These are phyloP conservation scores for Erpobdella octoculata DNA, from an alignment of 2,888 invertebrate genomes.

Conservation along the genomic window DNA sequence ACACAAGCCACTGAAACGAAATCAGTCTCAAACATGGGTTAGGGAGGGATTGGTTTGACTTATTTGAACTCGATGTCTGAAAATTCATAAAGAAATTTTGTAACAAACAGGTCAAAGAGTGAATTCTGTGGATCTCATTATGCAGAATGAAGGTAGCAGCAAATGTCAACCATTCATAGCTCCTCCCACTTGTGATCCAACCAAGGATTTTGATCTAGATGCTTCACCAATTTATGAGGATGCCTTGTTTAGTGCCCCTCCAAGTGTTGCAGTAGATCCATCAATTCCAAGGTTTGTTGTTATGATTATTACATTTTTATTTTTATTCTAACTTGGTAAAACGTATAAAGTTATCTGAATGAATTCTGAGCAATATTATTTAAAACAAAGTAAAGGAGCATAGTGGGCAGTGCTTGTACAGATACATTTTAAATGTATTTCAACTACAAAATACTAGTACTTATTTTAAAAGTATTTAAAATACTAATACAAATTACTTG, in stretches of 20 bases:
- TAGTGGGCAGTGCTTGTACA: too few species aligned
- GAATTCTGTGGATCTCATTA: slow-evolving; percentile 10
- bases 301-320: background rate
- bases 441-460: too few species aligned
- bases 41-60: background rate
- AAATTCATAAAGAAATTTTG: too few species aligned
- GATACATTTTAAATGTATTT: too few species aligned
- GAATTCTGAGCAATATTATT: too few species aligned
- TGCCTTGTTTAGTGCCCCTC: slow-evolving; percentile 8
- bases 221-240: slow-evolving; percentile 10
- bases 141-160: background rate
- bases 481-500: too few species aligned
- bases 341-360: too few species aligned
- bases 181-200: background rate
- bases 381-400: too few species aligned
- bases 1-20: background rate
- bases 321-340: too few species aligned
- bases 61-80: too few species aligned
- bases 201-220: slow-evolving; percentile 9
- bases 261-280: background rate
- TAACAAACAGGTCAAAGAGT: background rate
- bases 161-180: slow-evolving; percentile 18
- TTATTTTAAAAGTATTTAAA: too few species aligned
- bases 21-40: background rate
- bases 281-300: slow-evolving; percentile 8